phyloP scores from a whole-genome alignment of 2,113 vertebrate species.

The Ophthalmolycus amberensis region DNA sequence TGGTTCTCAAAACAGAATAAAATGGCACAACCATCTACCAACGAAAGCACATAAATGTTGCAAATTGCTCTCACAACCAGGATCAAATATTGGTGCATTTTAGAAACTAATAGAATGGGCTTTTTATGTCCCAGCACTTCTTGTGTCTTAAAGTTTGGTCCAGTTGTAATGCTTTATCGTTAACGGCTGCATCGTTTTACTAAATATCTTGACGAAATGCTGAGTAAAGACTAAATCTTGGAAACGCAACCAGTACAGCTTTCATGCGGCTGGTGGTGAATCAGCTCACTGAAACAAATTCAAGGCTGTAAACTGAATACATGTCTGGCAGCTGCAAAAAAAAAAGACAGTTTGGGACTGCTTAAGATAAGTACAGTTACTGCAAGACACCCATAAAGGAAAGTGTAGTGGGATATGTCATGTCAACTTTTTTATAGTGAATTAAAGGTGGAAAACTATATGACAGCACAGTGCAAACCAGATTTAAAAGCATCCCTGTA shows the following conservation, averaged over 20 bases:
- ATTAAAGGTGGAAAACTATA: conserved; percentile 38
- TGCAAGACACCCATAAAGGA: neutral
- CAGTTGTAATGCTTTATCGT: neutral
- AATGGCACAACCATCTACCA: neutral
- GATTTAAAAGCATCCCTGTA: conserved; percentile 39
- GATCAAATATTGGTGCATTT: conserved; percentile 1
- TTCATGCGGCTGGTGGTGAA: conserved; percentile 15
- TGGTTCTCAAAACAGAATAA: conserved; percentile 1
- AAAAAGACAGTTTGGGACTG: neutral
- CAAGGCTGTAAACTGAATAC: conserved; percentile 19
- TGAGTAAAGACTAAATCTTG: conserved; percentile 3
- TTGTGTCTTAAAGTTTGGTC: conserved; percentile 9
- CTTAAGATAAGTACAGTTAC: neutral
- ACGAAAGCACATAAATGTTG: conserved; percentile 12
- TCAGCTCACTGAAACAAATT: conserved; percentile 15
- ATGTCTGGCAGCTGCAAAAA: conserved; percentile 15
- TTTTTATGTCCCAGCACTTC: neutral
- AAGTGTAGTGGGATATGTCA: conserved; percentile 8
- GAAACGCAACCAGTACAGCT: conserved; percentile 12
- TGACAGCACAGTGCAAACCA: conserved; percentile 37
- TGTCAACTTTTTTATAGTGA: conserved; percentile 14
- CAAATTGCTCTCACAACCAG: conserved; percentile 22
- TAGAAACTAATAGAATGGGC: neutral
- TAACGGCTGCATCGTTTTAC: neutral
- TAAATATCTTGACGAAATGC: conserved; percentile 24